A percentile compares a stretch with the other conserved stretches of the same genome.
phyloP scores from a whole-genome alignment of 2,113 vertebrate species.

The Rhombomys opimus region DNA sequence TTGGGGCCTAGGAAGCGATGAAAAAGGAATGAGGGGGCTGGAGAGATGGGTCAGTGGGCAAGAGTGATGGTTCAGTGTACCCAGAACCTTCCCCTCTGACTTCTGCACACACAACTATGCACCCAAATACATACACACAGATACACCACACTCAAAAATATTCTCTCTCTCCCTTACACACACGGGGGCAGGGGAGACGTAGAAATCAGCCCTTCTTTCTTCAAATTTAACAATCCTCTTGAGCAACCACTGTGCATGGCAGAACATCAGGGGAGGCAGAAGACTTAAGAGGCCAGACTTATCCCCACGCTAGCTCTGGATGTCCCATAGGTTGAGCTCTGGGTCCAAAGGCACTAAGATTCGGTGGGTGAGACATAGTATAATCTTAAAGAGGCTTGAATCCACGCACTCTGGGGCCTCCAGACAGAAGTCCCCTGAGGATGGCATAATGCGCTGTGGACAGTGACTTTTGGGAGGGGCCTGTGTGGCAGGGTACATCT shows the following conservation, averaged over 20 bases:
- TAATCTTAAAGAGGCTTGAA: background rate
- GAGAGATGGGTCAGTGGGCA: no score
- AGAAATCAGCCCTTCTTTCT: background rate
- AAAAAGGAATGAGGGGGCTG: background rate
- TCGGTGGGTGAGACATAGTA: background rate
- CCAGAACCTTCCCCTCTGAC: background rate
- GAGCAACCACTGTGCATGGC: no score
- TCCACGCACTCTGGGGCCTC: background rate
- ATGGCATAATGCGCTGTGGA: background rate
- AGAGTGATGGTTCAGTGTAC: no score
- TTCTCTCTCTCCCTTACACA: background rate
- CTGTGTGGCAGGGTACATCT: background rate
- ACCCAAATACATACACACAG: background rate
- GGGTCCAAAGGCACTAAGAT: background rate
- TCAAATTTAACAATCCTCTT: background rate
- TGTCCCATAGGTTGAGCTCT: background rate
- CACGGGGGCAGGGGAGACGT: background rate
- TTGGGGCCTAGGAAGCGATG: constrained; percentile 90
- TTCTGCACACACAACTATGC: background rate
- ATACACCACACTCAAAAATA: background rate
- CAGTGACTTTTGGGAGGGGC: background rate
- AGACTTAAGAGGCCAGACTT: background rate
- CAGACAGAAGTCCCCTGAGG: background rate
- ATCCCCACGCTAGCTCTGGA: background rate
- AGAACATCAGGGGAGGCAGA: background rate